Evolutionary conservation across 1,140 invertebrate genomes (phyloP).

Genomic region (Ips typographus): DNA sequence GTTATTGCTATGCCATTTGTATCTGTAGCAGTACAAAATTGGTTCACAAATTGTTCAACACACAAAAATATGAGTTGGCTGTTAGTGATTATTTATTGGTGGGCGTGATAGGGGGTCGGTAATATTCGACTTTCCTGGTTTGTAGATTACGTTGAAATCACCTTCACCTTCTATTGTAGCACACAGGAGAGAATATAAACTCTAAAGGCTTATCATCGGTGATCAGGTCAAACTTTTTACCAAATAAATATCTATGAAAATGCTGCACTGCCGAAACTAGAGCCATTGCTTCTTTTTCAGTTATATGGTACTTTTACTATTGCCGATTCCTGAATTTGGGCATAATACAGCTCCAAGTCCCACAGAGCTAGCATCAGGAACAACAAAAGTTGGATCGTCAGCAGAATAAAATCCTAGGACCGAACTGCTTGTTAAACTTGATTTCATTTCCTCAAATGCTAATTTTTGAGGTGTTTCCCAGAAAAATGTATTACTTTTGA

Average conservation of each 20-base stretch:
- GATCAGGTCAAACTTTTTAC: conserved; percentile 41
- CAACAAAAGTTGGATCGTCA: conserved; percentile 2
- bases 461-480: neutral
- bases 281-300: conserved; percentile 1
- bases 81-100: neutral
- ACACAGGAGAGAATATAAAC: conserved; percentile 2
- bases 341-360: neutral
- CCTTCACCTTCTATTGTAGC: neutral
- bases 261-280: neutral
- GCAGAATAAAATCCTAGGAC: conserved; percentile 8
- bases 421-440: neutral
- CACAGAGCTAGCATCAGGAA: neutral
- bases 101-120: neutral
- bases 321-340: neutral
- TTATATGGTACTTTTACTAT: conserved; percentile 4
- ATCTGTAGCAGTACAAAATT: no score
- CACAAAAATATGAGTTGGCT: no score
- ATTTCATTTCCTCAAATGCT: neutral
- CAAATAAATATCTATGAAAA: conserved; percentile 40
- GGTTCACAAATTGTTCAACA: no score
- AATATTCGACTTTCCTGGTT: neutral
- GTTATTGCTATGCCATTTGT: no score
- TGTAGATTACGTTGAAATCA: conserved; percentile 3
- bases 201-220: conserved; percentile 20
- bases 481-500: neutral